Conservation (phyloP, 92 coral and sea anemone genomes). For the Actinernus sp. region DNA sequence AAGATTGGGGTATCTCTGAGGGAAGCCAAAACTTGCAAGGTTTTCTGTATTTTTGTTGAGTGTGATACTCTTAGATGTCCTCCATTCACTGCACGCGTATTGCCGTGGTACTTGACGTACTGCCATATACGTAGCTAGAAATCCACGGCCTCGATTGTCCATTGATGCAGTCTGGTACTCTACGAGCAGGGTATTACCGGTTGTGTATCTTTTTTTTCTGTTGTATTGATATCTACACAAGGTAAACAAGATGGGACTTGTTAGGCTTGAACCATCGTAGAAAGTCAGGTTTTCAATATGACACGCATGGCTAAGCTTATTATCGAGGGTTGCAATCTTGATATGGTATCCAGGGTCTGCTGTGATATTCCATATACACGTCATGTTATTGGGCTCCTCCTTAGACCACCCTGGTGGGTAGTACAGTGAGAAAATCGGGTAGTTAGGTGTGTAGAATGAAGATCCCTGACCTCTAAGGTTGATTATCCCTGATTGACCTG, state of each 20-base stretch:
- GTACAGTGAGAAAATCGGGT: too few species aligned
- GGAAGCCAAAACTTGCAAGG: too few species aligned
- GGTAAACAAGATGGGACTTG: conserved; percentile 2
- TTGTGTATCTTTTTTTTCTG: neutral
- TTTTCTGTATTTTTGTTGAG: too few species aligned
- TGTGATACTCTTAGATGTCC: too few species aligned
- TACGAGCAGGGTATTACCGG: conserved; percentile 9
- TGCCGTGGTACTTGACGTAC: too few species aligned
- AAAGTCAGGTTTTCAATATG: conserved; percentile 2
- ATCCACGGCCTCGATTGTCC: conserved; percentile 7
- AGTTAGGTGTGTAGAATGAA: conserved; percentile 10
- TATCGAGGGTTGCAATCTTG: neutral
- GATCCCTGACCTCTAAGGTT: conserved; percentile 17
- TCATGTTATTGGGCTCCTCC: conserved; percentile 28
- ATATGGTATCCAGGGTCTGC: conserved; percentile 13
- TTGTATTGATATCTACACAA: neutral
- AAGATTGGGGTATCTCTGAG: too few species aligned
- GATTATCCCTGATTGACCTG: conserved; percentile 6
- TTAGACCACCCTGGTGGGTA: too few species aligned
- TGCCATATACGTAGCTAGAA: conserved; percentile 8
- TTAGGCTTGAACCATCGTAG: conserved; percentile 1
- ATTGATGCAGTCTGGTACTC: conserved; percentile 8
- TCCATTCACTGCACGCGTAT: too few species aligned
- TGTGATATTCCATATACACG: conserved; percentile 26
- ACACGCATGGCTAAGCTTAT: neutral